Conservation (phyloP, 2,888 invertebrate genomes). For the Acronicta psi region DNA sequence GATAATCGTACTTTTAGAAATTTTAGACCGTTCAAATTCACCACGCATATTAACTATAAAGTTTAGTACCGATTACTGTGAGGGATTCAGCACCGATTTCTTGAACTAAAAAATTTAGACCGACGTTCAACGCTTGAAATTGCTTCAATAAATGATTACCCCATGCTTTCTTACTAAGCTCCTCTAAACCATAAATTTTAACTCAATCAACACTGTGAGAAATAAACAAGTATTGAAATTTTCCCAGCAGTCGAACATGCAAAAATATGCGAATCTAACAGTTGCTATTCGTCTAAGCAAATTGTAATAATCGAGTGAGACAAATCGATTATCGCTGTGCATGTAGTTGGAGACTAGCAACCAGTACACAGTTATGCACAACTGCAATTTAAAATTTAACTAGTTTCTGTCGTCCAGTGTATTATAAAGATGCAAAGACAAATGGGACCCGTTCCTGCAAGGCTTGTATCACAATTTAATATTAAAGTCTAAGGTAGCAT, state of each 20-base stretch:
- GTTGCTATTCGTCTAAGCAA: slow-evolving; percentile 20
- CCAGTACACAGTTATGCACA: background rate
- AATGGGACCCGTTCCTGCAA: too few species aligned
- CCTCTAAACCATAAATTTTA: too few species aligned
- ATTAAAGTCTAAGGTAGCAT: too few species aligned
- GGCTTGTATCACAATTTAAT: too few species aligned
- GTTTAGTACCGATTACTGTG: background rate
- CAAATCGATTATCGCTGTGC: slow-evolving; percentile 30
- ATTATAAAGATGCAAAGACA: background rate
- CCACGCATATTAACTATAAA: background rate
- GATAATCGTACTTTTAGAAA: slow-evolving; percentile 3
- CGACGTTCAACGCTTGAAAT: too few species aligned
- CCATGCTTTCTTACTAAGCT: too few species aligned
- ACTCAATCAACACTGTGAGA: too few species aligned
- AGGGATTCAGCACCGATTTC: background rate
- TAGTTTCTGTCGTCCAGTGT: background rate
- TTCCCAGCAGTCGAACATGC: background rate
- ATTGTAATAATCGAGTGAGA: slow-evolving; percentile 28
- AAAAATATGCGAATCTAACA: slow-evolving; percentile 14
- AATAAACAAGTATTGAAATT: too few species aligned
- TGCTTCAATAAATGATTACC: too few species aligned
- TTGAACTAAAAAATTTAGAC: background rate
- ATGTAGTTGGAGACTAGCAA: slow-evolving; percentile 12
- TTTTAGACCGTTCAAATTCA: background rate
- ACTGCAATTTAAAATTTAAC: slow-evolving; percentile 4